These are phyloP conservation scores for Pomatostomus ruficeps DNA, from an alignment of 2,113 vertebrate species.

Conservation along the genomic window DNA sequence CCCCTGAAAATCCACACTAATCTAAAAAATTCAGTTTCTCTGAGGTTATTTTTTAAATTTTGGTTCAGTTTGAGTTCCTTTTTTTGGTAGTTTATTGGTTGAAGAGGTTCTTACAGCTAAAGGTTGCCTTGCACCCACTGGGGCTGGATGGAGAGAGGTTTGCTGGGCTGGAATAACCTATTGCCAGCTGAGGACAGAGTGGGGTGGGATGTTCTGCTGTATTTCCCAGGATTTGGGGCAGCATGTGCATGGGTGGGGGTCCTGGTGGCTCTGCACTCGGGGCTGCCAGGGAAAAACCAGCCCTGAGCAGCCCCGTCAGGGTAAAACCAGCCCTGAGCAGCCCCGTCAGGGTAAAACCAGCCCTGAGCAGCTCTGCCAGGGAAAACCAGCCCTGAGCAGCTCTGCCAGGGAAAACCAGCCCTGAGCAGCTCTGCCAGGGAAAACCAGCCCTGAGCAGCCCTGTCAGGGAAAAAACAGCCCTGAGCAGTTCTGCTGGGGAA, in stretches of 20 bases:
- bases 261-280: background rate
- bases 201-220: background rate
- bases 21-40: background rate
- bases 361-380: background rate
- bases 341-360: no score
- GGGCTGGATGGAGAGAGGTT: background rate
- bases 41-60: background rate
- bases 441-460: background rate
- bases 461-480: background rate
- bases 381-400: no score
- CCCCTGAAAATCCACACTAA: background rate
- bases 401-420: background rate
- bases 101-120: background rate
- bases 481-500: background rate
- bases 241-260: fast-evolving
- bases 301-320: background rate
- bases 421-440: background rate
- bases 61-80: background rate
- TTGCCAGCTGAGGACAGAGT: fast-evolving
- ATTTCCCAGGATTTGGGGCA: background rate
- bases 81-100: background rate
- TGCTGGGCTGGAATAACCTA: background rate
- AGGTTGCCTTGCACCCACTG: background rate
- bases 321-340: no score
- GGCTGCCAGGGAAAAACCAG: background rate